phyloP scores from a whole-genome alignment of 2,113 vertebrate species.

The Willisornis vidua region DNA sequence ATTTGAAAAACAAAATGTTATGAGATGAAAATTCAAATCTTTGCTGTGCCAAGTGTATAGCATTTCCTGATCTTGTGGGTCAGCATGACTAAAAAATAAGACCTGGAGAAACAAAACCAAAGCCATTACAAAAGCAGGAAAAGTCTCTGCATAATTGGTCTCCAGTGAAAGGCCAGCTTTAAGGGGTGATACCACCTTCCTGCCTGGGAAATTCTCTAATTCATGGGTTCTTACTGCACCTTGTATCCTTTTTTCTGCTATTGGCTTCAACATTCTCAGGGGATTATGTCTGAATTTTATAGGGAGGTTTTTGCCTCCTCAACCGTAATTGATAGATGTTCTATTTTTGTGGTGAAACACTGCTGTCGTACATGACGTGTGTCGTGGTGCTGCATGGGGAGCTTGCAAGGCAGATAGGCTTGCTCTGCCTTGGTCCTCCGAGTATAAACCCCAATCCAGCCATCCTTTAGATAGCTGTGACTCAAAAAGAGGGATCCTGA shows the following conservation, averaged over 20 bases:
- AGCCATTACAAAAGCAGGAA: not conserved
- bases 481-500: not conserved
- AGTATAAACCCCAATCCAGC: not conserved
- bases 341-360: slow-evolving; percentile 33
- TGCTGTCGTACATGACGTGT: not conserved
- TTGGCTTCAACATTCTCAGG: not conserved
- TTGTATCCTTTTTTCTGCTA: not conserved
- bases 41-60: not conserved
- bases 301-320: slow-evolving; percentile 30
- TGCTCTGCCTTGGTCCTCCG: not conserved
- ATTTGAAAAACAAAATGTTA: slow-evolving; percentile 53
- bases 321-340: slow-evolving; percentile 33
- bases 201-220: not conserved
- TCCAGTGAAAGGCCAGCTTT: not conserved
- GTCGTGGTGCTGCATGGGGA: not conserved
- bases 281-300: slow-evolving; percentile 25
- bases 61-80: not conserved
- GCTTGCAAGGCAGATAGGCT: not conserved
- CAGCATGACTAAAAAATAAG: not conserved
- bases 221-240: not conserved
- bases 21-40: not conserved
- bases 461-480: not conserved
- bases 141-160: not conserved
- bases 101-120: not conserved
- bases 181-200: rapidly evolving